Conservation (phyloP, 2,113 vertebrate species). For the Cyrtonyx montezumae region DNA sequence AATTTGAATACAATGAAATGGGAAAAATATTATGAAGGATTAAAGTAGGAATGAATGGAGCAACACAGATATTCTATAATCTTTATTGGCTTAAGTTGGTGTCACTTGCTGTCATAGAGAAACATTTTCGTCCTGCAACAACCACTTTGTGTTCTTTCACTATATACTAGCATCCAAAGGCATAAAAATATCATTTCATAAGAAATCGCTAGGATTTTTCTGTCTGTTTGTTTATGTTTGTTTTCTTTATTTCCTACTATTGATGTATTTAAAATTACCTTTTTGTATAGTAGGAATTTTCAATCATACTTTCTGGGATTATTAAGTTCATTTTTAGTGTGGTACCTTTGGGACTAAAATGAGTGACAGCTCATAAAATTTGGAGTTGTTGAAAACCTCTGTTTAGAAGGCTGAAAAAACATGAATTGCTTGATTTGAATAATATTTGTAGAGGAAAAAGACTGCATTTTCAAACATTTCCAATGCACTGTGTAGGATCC, state of each 20-base stretch:
- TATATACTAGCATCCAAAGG: not conserved
- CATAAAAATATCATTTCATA: not conserved
- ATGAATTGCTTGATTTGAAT: conserved; percentile 16
- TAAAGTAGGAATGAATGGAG: not conserved
- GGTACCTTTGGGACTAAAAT: conserved; percentile 1
- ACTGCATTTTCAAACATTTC: not conserved
- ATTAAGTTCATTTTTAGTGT: not conserved
- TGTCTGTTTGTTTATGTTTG: not conserved
- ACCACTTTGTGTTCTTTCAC: not conserved
- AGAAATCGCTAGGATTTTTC: not conserved
- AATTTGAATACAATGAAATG: not conserved
- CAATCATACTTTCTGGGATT: not conserved
- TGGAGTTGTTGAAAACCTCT: not conserved
- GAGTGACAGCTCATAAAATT: conserved; percentile 28
- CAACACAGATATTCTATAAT: not conserved
- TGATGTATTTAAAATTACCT: not conserved
- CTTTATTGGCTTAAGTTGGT: not conserved
- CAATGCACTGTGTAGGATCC: not conserved
- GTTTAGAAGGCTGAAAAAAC: not conserved
- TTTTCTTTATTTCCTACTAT: not conserved
- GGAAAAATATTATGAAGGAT: not conserved
- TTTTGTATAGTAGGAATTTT: not conserved
- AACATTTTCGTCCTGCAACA: not conserved
- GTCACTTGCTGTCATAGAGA: not conserved
- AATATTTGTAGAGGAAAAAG: not conserved